A percentile compares a stretch with the other conserved stretches of the same genome.
Conservation (phyloP, 1,140 invertebrate genomes). For the Archivesica marissinica region DNA sequence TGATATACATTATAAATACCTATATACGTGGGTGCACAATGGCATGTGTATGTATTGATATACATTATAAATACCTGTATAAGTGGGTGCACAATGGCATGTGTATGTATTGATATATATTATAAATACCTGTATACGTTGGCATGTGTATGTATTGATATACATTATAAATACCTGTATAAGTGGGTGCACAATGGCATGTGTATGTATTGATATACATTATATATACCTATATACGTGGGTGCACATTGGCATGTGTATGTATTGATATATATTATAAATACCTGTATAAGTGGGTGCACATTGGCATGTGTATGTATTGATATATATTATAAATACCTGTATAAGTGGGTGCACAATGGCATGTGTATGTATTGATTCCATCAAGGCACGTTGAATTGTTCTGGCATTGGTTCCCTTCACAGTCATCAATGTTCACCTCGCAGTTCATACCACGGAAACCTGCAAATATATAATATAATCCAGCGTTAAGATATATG, state of each 20-base stretch:
- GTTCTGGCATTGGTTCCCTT: constrained; percentile 84
- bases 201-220: no score
- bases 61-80: no score
- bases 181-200: no score
- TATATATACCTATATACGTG: constrained; percentile 74
- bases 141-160: no score
- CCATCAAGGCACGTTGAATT: constrained; percentile 79
- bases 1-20: no score
- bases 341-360: constrained; percentile 77
- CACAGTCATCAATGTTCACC: constrained; percentile 79
- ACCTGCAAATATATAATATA: constrained; percentile 65
- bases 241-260: constrained; percentile 38
- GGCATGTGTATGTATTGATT: constrained; percentile 74
- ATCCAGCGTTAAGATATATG: background rate
- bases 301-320: constrained; percentile 77
- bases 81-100: no score
- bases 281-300: constrained; percentile 75
- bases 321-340: constrained; percentile 54
- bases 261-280: no score
- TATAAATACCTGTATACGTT: no score
- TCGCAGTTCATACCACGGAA: constrained; percentile 74
- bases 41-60: no score
- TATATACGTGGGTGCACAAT: no score
- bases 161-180: no score
- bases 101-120: no score